Conservation (phyloP, 2,888 invertebrate species). For the Conops quadrifasciatus region DNA sequence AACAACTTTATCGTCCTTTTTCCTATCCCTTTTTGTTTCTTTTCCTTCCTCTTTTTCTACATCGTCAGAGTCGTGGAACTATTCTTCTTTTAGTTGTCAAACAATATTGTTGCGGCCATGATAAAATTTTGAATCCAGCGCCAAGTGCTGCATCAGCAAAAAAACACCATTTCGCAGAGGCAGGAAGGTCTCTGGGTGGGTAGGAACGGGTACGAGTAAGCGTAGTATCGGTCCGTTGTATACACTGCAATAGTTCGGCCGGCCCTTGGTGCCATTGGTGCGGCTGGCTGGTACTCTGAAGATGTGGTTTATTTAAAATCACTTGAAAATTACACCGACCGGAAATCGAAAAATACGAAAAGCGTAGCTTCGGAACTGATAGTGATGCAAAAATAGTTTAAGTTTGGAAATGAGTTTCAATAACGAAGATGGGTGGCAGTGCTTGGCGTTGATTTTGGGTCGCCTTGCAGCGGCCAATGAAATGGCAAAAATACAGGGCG, state of each 20-base stretch:
- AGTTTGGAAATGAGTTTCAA: conserved; percentile 2
- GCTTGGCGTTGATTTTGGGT: neutral
- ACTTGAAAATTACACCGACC: conserved; percentile 46
- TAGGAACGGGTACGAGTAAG: neutral
- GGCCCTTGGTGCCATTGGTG: neutral
- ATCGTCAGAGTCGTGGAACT: neutral
- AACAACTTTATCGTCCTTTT: too few species aligned
- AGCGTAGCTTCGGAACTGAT: neutral
- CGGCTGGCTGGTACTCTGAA: conserved; percentile 2
- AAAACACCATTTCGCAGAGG: neutral
- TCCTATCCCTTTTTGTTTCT: too few species aligned
- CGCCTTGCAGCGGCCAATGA: neutral
- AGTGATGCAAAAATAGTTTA: neutral
- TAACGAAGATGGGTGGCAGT: neutral
- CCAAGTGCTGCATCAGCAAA: conserved; percentile 32
- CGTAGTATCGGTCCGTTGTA: neutral
- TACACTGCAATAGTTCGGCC: neutral
- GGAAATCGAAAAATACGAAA: conserved; percentile 58
- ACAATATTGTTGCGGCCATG: conserved; percentile 11
- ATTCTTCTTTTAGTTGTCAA: conserved; percentile 15
- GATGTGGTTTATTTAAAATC: conserved; percentile 34
- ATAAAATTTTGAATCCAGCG: conserved; percentile 21
- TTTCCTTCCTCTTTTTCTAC: neutral
- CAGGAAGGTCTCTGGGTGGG: neutral
- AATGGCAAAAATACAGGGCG: neutral